These are phyloP conservation scores for Akabosia matsudoensis DNA, from an alignment of 1,140 invertebrate species.

Conservation along the genomic window DNA sequence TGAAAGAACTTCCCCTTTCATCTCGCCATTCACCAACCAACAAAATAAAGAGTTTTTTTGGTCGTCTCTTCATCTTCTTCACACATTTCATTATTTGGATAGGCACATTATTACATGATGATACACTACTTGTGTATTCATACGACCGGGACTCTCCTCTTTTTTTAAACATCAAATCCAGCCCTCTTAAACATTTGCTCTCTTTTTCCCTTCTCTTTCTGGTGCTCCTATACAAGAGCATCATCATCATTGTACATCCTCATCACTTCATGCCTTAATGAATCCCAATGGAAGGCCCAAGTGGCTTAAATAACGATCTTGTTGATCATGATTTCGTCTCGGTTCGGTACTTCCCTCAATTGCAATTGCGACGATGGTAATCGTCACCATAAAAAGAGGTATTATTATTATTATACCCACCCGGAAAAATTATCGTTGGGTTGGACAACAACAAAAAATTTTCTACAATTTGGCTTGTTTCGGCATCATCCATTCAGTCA, in stretches of 20 bases:
- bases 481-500: no score
- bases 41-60: not conserved
- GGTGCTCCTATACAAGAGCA: not conserved
- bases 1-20: not conserved
- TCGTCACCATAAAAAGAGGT: no score
- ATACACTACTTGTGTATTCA: constrained; percentile 9
- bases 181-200: constrained; percentile 23
- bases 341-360: not conserved
- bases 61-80: not conserved
- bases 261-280: constrained; percentile 24
- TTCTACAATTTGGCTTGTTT: no score
- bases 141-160: not conserved
- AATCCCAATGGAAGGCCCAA: constrained; percentile 23
- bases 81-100: constrained; percentile 7
- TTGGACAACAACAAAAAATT: no score
- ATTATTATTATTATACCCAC: no score
- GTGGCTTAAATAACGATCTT: constrained; percentile 18
- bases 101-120: constrained; percentile 3
- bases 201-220: not conserved
- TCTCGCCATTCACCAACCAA: not conserved
- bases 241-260: not conserved
- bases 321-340: not conserved
- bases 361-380: not conserved
- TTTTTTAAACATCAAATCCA: not conserved
- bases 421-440: no score